Evolutionary conservation across 2,113 vertebrate genomes (phyloP), one percentile per base, ranked within the genome.

Genomic region (Halichoerus grypus): DNA sequence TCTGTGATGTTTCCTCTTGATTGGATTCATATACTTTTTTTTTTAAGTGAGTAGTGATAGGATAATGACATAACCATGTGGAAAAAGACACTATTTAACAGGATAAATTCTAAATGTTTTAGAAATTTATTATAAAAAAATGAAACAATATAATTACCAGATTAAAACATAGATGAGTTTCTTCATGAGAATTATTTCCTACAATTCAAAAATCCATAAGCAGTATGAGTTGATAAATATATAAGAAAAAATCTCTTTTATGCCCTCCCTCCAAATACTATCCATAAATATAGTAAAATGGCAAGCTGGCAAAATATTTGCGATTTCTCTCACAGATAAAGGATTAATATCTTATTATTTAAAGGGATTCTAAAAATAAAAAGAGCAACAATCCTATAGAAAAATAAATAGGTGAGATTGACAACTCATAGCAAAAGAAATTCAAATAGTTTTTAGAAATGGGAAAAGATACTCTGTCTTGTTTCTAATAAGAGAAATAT

Each of bases 41-140:
- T 18, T 16, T 1, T 19, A 76, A 93, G 77, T 92, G 21, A 83
- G 21, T 72, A 6, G n/a, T 61, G 10, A 71, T 83, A 72, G 76
- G 53, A 57, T 69, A 49, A 83, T 26, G 88, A 46, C 14, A 46
- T 88, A 88, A 22, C 14, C 14, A 51, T 51, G 22, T 83, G 24
- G 76, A 63, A 97, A 89, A 91, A 83, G 18, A 67, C 74, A 46
- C 16, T 31, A 49, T 42, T 15, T 5, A 61, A 11, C n/a, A 91
- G 57, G 65, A 77, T 76, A 95, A 95, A 76, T 82, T 95, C 14
- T 77, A 91, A 94, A 24, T 83, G 51, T 82, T 71, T 94, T 91
- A 87, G n/a, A 91, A 61, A 88, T 91, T 28, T 91, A 55, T 24
- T 94, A 24, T 87, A 31, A 72, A 90, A 82, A 80, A 81, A 49